Conservation (phyloP, 2,797 vertebrate species). For the Pteronotus mesoamericanus region DNA sequence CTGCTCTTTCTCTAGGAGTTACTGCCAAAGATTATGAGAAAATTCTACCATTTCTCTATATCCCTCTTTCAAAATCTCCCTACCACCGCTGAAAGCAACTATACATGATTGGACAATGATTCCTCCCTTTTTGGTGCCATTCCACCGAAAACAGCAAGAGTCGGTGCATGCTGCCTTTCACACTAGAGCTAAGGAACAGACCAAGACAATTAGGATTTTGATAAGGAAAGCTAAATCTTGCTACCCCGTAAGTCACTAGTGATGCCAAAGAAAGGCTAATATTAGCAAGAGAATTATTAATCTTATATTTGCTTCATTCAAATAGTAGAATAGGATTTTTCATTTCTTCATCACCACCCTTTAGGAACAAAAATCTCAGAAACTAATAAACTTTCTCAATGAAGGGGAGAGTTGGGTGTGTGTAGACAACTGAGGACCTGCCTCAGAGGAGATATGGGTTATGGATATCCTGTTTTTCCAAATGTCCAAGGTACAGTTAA, state of each 20-base stretch:
- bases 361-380: background rate
- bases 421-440: background rate
- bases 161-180: background rate
- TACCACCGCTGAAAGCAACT: background rate
- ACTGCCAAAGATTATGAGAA: background rate
- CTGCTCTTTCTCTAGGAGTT: background rate
- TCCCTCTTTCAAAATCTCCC: background rate
- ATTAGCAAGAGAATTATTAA: background rate
- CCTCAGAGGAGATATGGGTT: background rate
- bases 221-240: background rate
- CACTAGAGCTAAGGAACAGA: background rate
- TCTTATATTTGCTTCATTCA: background rate
- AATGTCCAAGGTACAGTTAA: background rate
- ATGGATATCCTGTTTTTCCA: background rate
- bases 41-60: background rate
- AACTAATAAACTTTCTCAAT: background rate
- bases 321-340: background rate
- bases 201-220: background rate
- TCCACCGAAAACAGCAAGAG: background rate
- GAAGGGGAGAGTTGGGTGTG: rapidly evolving
- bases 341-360: background rate
- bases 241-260: background rate
- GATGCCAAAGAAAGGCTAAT: background rate
- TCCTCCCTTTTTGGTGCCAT: background rate
- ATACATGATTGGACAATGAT: background rate